phyloP scores from a whole-genome alignment of 1,140 invertebrate genomes.

The Chionoecetes opilio region DNA sequence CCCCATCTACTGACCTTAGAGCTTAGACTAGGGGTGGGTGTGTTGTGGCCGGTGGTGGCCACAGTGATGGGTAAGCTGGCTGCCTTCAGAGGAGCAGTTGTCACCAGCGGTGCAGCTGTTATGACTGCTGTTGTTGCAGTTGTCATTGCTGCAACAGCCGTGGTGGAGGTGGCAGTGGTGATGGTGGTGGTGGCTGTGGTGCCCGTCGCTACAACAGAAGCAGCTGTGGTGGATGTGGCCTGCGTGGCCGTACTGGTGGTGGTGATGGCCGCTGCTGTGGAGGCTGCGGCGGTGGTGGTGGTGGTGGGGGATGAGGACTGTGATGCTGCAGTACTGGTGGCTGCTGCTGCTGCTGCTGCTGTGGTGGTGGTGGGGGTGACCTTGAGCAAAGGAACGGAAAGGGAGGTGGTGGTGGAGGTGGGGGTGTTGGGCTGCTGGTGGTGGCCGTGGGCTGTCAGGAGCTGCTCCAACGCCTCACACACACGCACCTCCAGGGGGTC shows the following conservation, averaged over 20 bases:
- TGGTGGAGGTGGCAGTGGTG: slow-evolving; percentile 57
- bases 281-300: slow-evolving; percentile 53
- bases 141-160: not conserved
- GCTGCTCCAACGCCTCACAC: slow-evolving; percentile 72
- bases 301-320: not conserved
- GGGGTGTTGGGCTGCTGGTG: slow-evolving; percentile 52
- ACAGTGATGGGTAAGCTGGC: slow-evolving; percentile 22
- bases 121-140: not conserved
- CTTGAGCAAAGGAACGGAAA: slow-evolving; percentile 74
- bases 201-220: slow-evolving; percentile 9
- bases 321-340: slow-evolving; percentile 31
- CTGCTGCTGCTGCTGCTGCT: slow-evolving; percentile 32
- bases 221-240: not conserved
- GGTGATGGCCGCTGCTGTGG: slow-evolving; percentile 18
- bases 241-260: slow-evolving; percentile 41
- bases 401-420: slow-evolving; percentile 29
- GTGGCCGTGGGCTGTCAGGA: slow-evolving; percentile 57
- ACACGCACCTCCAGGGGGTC: slow-evolving; percentile 66
- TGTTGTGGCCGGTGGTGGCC: slow-evolving; percentile 63
- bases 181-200: slow-evolving; percentile 17
- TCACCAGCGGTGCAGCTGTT: slow-evolving; percentile 52
- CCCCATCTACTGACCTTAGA: slow-evolving; percentile 57
- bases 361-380: slow-evolving; percentile 63
- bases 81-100: slow-evolving; percentile 32
- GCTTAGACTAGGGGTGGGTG: slow-evolving; percentile 56